These are phyloP conservation scores for Carposina sasakii DNA, from an alignment of 1,140 invertebrate genomes.

Conservation along the genomic window DNA sequence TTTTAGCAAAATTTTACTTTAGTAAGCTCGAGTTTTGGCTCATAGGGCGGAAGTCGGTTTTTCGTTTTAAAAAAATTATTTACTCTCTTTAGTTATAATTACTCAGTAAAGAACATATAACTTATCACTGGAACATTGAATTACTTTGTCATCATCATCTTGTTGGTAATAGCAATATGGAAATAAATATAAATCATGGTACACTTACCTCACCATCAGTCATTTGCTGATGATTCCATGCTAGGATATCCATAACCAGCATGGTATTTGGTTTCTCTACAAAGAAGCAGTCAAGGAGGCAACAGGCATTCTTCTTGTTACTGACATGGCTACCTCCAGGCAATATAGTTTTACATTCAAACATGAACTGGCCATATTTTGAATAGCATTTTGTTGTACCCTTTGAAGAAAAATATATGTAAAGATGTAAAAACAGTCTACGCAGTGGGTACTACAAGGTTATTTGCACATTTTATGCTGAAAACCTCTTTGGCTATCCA, in stretches of 20 bases:
- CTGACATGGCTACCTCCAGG: slow-evolving; percentile 79
- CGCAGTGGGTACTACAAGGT: no score
- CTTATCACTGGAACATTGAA: no score
- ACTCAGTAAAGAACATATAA: no score
- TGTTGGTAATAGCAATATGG: no score
- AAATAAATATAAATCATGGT: slow-evolving; percentile 9
- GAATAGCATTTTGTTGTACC: slow-evolving; percentile 82
- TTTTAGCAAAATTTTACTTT: no score
- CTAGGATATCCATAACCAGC: slow-evolving; percentile 87
- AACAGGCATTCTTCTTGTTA: slow-evolving; percentile 58
- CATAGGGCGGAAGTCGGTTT: no score
- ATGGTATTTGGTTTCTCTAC: slow-evolving; percentile 75
- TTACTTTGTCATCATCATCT: no score
- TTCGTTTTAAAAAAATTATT: no score
- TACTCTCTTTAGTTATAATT: no score
- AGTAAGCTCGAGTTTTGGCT: no score
- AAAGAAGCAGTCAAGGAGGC: slow-evolving; percentile 88
- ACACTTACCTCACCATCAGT: slow-evolving; percentile 84
- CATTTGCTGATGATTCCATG: slow-evolving; percentile 85
- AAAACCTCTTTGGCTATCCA: no score
- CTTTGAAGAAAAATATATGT: slow-evolving; percentile 60
- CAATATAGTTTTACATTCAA: slow-evolving; percentile 77
- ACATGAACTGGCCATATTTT: slow-evolving; percentile 77
- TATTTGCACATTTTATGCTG: no score
- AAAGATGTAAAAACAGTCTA: slow-evolving; percentile 5